phyloP scores from a whole-genome alignment of 2,888 invertebrate species.

The Celastrina argiolus region DNA sequence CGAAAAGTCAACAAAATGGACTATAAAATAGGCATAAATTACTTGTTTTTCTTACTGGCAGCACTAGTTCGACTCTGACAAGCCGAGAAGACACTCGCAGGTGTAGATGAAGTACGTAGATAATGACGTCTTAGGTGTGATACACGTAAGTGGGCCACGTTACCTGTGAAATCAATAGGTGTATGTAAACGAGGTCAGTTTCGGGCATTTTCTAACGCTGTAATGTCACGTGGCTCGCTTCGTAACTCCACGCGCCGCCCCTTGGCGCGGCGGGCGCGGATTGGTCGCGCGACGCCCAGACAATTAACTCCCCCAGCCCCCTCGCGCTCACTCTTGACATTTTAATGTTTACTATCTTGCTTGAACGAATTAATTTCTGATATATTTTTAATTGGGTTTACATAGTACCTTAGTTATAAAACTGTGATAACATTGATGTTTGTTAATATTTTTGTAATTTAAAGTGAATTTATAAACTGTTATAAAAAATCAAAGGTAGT shows the following conservation, averaged over 20 bases:
- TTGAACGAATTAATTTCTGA: constrained; percentile 28
- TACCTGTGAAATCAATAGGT: constrained; percentile 25
- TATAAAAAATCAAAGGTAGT: no score
- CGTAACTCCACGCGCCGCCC: constrained; percentile 67
- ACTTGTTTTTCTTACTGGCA: no score
- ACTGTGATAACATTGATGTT: no score
- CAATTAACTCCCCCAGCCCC: constrained; percentile 62
- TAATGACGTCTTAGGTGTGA: no score
- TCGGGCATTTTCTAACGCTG: constrained; percentile 36
- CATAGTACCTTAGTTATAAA: no score
- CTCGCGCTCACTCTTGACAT: constrained; percentile 66
- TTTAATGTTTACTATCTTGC: constrained; percentile 66
- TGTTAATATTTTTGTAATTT: no score
- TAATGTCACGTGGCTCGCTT: constrained; percentile 60
- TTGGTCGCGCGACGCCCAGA: constrained; percentile 62
- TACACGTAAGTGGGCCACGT: constrained; percentile 12
- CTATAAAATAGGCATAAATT: no score
- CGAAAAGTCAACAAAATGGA: no score
- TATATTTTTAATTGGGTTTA: not conserved
- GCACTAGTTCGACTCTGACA: no score
- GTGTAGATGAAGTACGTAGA: no score
- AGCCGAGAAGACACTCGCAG: not conserved
- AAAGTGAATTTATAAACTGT: no score
- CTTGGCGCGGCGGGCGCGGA: constrained; percentile 44
- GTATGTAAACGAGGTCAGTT: constrained; percentile 35